phyloP scores from a whole-genome alignment of 2,797 vertebrate species.

The Anguilla pacifica region DNA sequence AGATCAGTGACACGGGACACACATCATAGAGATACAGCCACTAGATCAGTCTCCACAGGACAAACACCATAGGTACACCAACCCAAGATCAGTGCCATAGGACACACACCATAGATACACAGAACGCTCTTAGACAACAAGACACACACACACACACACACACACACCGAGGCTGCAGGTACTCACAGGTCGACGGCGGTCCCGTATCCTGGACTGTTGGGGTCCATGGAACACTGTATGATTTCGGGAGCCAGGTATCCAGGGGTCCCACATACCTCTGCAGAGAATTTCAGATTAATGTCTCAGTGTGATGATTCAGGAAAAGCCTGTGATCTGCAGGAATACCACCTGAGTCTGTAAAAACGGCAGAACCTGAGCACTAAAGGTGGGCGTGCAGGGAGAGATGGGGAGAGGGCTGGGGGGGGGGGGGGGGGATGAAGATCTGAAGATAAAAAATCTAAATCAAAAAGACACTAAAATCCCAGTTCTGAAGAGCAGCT shows the following conservation, averaged over 20 bases:
- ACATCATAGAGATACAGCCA: not conserved
- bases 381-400: too few relatives aligned
- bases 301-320: not conserved
- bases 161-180: accelerated
- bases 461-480: too few relatives aligned
- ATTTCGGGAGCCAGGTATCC: slow-evolving; percentile 96
- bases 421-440: too few relatives aligned
- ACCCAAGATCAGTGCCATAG: not conserved
- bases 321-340: too few relatives aligned
- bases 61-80: not conserved
- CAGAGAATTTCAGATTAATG: not conserved
- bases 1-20: not conserved
- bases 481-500: too few relatives aligned
- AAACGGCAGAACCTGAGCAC: too few relatives aligned
- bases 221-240: slow-evolving; percentile 94
- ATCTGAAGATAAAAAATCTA: too few relatives aligned
- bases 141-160: not conserved
- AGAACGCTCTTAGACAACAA: not conserved
- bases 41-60: not conserved
- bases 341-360: too few relatives aligned
- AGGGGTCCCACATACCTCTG: slow-evolving; percentile 96
- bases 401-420: too few relatives aligned
- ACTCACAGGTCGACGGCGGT: slow-evolving; percentile 94
- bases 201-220: slow-evolving; percentile 82
- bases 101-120: too few relatives aligned